Conservation (phyloP, 2,113 vertebrate species). For the Lepus timidus region DNA sequence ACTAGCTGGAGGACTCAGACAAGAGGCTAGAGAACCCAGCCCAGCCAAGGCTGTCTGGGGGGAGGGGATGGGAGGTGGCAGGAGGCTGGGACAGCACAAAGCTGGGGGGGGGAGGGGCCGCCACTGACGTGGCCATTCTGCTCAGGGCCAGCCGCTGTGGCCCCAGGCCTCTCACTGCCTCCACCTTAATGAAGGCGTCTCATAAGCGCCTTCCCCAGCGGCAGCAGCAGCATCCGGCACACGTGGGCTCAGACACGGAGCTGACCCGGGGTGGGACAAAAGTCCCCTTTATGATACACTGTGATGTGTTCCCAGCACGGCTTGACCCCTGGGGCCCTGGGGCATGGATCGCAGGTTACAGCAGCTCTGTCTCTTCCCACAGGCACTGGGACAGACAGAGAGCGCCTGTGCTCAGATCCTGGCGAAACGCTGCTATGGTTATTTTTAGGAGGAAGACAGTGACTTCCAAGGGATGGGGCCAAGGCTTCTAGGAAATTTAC, state of each 20-base stretch:
- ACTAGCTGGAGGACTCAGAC: fast-evolving
- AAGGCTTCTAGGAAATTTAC: slow-evolving; percentile 43
- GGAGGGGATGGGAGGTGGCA: background rate
- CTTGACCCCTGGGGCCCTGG: slow-evolving; percentile 19
- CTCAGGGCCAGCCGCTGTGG: background rate
- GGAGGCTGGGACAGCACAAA: background rate
- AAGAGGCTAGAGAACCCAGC: background rate
- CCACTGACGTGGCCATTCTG: background rate
- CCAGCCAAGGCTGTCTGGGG: background rate
- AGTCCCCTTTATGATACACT: background rate
- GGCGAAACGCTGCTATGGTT: background rate
- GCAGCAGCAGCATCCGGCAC: background rate
- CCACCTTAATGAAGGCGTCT: background rate
- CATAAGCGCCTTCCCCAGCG: background rate
- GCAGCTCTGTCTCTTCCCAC: slow-evolving; percentile 1
- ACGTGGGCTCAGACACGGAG: background rate
- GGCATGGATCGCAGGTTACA: background rate
- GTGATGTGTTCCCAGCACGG: background rate
- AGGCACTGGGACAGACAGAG: background rate
- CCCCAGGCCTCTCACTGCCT: slow-evolving; percentile 55
- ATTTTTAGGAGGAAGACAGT: background rate
- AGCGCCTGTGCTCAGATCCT: background rate
- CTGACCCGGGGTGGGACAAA: background rate
- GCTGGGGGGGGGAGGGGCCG: fast-evolving
- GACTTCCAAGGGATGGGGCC: background rate